A percentile compares a stretch with the other conserved stretches of the same genome.
phyloP scores from a whole-genome alignment of 30 jellyfish, hydroid and myxozoan genomes.

The Clytia hemisphaerica region DNA sequence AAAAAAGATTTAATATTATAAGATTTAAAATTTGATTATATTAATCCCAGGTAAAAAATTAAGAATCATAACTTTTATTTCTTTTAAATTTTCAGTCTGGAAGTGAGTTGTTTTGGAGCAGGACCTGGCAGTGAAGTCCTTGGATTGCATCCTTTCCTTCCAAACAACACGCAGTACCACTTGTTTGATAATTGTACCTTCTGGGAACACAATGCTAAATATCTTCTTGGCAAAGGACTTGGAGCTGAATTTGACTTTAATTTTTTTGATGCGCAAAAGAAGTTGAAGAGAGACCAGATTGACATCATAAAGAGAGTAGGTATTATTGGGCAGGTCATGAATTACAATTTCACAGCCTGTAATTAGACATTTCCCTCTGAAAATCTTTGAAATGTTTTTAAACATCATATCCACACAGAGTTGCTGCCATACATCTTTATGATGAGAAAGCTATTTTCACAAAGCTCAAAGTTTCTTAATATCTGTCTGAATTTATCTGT shows the following conservation, averaged over 20 bases:
- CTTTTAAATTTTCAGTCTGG: conserved; percentile 31
- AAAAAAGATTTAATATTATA: neutral
- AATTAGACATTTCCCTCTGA: too few species aligned
- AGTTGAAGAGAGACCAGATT: conserved; percentile 25
- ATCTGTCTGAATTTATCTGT: too few species aligned
- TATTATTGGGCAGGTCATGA: neutral
- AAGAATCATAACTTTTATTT: neutral
- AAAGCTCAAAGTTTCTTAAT: too few species aligned
- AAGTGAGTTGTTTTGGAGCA: conserved; percentile 91
- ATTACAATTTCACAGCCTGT: too few species aligned
- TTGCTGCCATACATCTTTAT: too few species aligned
- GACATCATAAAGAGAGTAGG: conserved; percentile 34
- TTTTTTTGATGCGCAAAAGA: conserved; percentile 48
- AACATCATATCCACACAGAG: too few species aligned
- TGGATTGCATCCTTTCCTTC: conserved; percentile 68
- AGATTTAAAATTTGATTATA: too few species aligned
- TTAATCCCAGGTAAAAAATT: too few species aligned
- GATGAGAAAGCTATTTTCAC: too few species aligned
- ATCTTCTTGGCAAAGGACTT: conserved; percentile 53
- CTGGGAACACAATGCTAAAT: conserved; percentile 91
- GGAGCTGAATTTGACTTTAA: conserved; percentile 45
- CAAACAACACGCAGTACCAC: conserved; percentile 48
- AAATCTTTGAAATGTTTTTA: too few species aligned
- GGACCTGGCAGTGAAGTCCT: conserved; percentile 95
- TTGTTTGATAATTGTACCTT: conserved; percentile 73